These are phyloP conservation scores for Phrynocephalus forsythii DNA, from an alignment of 2,797 vertebrate species.

Conservation along the genomic window DNA sequence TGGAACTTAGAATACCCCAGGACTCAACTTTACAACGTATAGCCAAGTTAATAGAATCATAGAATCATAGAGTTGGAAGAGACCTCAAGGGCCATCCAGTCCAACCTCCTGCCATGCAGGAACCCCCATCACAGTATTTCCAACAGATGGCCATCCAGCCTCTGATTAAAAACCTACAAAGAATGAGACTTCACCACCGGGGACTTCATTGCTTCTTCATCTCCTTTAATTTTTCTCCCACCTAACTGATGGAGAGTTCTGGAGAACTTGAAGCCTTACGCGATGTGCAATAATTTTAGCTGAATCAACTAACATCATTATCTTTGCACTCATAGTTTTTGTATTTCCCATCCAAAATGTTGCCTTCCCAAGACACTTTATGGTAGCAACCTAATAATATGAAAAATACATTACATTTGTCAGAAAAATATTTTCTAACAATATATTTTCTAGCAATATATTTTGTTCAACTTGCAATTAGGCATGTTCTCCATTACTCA, in stretches of 20 bases:
- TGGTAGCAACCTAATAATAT: background rate
- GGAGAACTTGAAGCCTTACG: background rate
- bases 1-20: background rate
- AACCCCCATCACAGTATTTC: too few relatives aligned
- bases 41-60: background rate
- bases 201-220: background rate
- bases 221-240: background rate
- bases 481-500: background rate
- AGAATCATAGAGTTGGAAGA: too few relatives aligned
- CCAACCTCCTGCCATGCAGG: too few relatives aligned
- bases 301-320: background rate
- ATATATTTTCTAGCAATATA: constrained; percentile 15
- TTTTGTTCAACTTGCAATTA: constrained; percentile 13
- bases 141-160: too few relatives aligned
- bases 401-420: background rate
- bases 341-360: background rate
- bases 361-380: background rate
- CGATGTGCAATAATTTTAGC: background rate
- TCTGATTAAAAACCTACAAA: too few relatives aligned
- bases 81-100: too few relatives aligned
- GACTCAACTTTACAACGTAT: background rate
- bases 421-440: background rate
- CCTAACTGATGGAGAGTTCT: background rate
- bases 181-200: too few relatives aligned
- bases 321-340: background rate